A percentile compares a stretch with the other conserved stretches of the same genome.
Conservation (phyloP, 2,797 vertebrate genomes). For the Ciconia nigra region DNA sequence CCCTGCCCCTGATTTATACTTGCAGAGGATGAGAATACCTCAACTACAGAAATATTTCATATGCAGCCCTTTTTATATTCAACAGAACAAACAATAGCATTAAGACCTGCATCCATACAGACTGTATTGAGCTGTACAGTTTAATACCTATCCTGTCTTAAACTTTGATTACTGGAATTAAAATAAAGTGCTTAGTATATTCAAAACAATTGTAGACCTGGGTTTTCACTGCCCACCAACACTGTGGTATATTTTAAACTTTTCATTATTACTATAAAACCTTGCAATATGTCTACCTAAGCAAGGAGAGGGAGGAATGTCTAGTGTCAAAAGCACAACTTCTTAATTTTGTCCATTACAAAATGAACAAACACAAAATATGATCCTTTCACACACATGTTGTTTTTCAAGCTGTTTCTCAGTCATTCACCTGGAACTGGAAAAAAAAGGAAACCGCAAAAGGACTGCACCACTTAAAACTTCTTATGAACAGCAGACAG, state of each 20-base stretch:
- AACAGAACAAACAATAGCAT: background rate
- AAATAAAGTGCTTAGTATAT: conserved; percentile 56
- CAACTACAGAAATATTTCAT: background rate
- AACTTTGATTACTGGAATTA: background rate
- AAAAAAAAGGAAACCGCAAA: background rate
- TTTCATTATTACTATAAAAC: background rate
- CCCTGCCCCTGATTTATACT: background rate
- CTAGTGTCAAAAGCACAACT: background rate
- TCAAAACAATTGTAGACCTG: background rate
- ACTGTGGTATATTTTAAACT: background rate
- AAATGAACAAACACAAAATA: background rate
- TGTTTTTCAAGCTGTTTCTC: background rate
- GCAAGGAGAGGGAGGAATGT: background rate
- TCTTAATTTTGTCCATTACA: background rate
- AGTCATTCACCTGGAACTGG: background rate
- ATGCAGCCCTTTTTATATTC: background rate
- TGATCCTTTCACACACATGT: fast-evolving
- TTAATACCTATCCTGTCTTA: background rate
- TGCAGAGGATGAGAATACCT: background rate
- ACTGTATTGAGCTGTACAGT: background rate
- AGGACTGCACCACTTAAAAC: background rate
- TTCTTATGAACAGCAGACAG: background rate
- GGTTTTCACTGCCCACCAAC: background rate
- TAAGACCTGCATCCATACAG: background rate
- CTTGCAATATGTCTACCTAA: background rate